A percentile compares a stretch with the other conserved stretches of the same genome.
Conservation (phyloP, 2,797 vertebrate species). For the Cossypha polioptera region DNA sequence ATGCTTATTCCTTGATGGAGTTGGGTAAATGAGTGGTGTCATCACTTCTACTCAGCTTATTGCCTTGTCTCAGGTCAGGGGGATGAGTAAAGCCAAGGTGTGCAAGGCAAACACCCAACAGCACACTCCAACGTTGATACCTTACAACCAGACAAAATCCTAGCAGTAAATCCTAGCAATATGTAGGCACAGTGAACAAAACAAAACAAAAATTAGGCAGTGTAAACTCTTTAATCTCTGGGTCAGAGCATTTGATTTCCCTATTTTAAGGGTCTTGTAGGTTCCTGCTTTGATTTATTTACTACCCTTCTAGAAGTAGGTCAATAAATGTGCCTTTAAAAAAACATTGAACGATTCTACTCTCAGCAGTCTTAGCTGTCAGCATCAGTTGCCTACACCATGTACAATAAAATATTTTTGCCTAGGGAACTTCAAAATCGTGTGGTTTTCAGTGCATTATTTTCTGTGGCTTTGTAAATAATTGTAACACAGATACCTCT, state of each 20-base stretch:
- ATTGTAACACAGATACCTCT: neutral
- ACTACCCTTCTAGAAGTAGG: neutral
- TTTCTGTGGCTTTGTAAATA: neutral
- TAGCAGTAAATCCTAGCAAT: neutral
- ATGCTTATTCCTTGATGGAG: neutral
- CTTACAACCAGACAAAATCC: neutral
- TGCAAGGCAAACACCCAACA: neutral
- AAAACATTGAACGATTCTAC: neutral
- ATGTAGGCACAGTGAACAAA: neutral
- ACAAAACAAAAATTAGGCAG: neutral
- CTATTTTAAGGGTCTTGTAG: neutral
- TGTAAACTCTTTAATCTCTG: neutral
- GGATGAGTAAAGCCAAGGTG: neutral
- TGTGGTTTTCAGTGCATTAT: neutral
- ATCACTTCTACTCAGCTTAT: neutral
- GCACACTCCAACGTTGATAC: neutral
- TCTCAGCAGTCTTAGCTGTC: neutral
- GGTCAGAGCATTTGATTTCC: neutral
- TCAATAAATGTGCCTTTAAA: neutral
- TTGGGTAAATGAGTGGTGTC: neutral
- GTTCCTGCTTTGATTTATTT: neutral
- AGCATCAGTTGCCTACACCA: neutral
- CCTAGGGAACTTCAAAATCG: neutral
- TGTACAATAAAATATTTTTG: neutral
- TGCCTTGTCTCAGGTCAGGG: neutral